Conservation (phyloP, 2,888 invertebrate species). For the Eubasilissa splendida region DNA sequence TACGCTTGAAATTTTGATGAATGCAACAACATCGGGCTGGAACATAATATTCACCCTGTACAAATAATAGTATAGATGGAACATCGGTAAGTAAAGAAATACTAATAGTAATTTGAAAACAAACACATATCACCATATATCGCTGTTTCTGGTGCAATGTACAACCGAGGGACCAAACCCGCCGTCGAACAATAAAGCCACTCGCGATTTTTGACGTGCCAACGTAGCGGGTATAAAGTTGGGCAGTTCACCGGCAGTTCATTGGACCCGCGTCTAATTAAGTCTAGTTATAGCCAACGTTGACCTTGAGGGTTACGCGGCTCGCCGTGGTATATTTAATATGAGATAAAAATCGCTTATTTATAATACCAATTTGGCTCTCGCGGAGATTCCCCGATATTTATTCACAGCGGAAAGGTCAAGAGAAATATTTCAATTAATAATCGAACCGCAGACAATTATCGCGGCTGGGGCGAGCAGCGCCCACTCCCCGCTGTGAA, state of each 20-base stretch:
- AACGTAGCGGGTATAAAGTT: too few relatives aligned
- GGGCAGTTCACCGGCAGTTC: background rate
- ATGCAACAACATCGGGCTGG: too few relatives aligned
- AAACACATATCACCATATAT: too few relatives aligned
- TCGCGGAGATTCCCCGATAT: slow-evolving; percentile 29
- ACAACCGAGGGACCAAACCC: too few relatives aligned
- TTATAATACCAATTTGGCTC: slow-evolving; percentile 51
- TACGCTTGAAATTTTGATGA: too few relatives aligned
- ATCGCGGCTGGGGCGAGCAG: slow-evolving; percentile 4
- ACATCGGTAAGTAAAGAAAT: too few relatives aligned
- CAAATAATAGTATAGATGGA: too few relatives aligned
- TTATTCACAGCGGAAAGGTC: slow-evolving; percentile 41
- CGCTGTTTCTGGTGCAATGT: too few relatives aligned
- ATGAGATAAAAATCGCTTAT: slow-evolving; percentile 49
- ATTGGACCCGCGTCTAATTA: slow-evolving; percentile 12
- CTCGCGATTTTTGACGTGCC: too few relatives aligned
- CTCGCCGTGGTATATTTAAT: slow-evolving; percentile 24
- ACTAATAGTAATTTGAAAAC: too few relatives aligned
- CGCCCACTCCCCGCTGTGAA: slow-evolving; percentile 47
- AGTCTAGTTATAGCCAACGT: background rate
- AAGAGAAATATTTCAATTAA: slow-evolving; percentile 56
- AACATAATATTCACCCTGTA: too few relatives aligned
- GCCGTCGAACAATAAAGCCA: too few relatives aligned
- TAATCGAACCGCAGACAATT: slow-evolving; percentile 51
- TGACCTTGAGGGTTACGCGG: slow-evolving; percentile 17